phyloP scores from a whole-genome alignment of 2,888 invertebrate species.

The Helobdella robusta region DNA sequence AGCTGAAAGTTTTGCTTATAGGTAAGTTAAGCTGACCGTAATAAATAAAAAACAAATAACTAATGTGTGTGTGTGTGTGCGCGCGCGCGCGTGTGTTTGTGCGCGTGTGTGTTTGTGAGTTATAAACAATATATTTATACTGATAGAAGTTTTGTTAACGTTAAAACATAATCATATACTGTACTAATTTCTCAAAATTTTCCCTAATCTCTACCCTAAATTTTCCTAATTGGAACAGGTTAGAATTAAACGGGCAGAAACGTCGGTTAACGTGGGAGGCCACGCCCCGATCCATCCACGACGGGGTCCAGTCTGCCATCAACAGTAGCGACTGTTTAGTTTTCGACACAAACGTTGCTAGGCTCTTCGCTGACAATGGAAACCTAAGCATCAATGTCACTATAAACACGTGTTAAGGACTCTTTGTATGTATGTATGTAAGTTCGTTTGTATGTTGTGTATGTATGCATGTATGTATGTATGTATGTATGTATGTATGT shows the following conservation, averaged over 20 bases:
- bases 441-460: neutral
- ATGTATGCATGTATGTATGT: neutral
- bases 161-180: no score
- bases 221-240: constrained; percentile 56
- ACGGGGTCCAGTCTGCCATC: constrained; percentile 94
- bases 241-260: constrained; percentile 90
- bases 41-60: no score
- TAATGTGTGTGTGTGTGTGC: no score
- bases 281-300: constrained; percentile 94
- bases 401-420: constrained; percentile 55
- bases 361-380: constrained; percentile 95
- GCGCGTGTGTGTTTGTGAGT: no score
- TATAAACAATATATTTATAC: no score
- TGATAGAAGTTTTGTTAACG: no score
- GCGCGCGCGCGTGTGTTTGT: no score
- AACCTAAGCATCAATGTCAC: constrained; percentile 99
- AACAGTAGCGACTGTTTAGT: constrained; percentile 95
- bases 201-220: no score
- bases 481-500: constrained; percentile 19
- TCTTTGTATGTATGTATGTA: constrained; percentile 3
- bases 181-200: no score
- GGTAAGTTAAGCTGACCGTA: no score
- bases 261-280: constrained; percentile 96
- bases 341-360: constrained; percentile 94
- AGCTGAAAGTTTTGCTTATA: constrained; percentile 95